Conservation (phyloP, 2,888 invertebrate species). For the Morpho achilles region DNA sequence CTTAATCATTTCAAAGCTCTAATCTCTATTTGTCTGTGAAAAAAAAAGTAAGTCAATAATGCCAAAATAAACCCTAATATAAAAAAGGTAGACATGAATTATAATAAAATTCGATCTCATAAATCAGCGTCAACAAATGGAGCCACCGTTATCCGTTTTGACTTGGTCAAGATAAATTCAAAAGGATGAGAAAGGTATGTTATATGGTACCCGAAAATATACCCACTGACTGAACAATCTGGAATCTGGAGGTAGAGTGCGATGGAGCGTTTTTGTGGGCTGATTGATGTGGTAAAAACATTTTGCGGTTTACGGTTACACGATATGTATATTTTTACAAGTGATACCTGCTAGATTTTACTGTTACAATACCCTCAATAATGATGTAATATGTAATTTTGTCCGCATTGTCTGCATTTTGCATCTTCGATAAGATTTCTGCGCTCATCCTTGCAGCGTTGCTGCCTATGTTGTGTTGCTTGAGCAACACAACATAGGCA, state of each 20-base stretch:
- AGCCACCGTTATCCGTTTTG: conserved; percentile 15
- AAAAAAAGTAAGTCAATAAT: conserved; percentile 9
- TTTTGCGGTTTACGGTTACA: not conserved
- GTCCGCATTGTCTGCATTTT: no score
- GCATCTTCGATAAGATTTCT: no score
- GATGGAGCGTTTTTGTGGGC: not conserved
- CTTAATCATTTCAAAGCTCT: no score
- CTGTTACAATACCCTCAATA: no score
- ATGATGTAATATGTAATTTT: no score
- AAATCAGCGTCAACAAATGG: conserved; percentile 22
- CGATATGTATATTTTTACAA: no score
- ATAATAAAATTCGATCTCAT: conserved; percentile 17
- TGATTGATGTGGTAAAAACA: not conserved
- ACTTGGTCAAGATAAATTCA: conserved; percentile 15
- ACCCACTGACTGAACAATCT: not conserved
- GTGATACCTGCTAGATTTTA: no score
- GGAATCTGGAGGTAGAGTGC: not conserved
- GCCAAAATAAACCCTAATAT: conserved; percentile 1
- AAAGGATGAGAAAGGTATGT: conserved; percentile 11
- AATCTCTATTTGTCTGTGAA: not conserved
- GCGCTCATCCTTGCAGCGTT: no score
- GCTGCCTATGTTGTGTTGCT: no score
- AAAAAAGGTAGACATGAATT: conserved; percentile 15
- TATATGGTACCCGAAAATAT: not conserved
- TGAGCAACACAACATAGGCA: no score